phyloP scores from a whole-genome alignment of 2,113 vertebrate genomes.

The Murina feae region DNA sequence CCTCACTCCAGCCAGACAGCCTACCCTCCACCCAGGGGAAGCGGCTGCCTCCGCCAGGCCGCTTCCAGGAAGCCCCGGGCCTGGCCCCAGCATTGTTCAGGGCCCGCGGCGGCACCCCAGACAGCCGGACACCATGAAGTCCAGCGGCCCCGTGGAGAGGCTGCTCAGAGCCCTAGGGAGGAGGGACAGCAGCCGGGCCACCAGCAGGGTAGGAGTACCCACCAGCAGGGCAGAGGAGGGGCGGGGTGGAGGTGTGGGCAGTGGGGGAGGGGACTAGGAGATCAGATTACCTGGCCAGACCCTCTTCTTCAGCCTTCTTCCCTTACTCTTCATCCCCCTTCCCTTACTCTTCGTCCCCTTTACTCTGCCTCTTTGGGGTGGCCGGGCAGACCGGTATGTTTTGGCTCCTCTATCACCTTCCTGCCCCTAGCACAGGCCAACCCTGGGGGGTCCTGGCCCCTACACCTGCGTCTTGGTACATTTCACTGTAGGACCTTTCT shows the following conservation, averaged over 20 bases:
- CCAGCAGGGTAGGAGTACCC: conserved; percentile 72
- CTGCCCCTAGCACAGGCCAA: neutral
- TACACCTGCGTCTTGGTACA: neutral
- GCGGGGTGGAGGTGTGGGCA: conserved; percentile 6
- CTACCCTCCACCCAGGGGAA: conserved; percentile 72
- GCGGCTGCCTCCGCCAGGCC: conserved; percentile 53
- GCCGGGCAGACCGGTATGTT: neutral
- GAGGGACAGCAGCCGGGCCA: conserved; percentile 74
- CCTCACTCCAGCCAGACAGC: conserved; percentile 70
- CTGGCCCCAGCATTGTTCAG: conserved; percentile 71
- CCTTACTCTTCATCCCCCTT: neutral
- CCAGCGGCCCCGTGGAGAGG: conserved; percentile 74
- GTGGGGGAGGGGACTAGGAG: neutral
- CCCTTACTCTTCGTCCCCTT: neutral
- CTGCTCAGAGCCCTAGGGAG: conserved; percentile 72
- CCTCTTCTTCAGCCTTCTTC: neutral
- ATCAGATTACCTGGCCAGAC: neutral
- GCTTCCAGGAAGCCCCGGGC: conserved; percentile 70
- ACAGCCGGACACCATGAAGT: conserved; percentile 71
- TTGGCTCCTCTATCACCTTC: neutral
- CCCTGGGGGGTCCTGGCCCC: neutral
- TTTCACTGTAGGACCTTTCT: neutral
- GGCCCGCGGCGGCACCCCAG: conserved; percentile 10
- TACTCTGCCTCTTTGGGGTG: neutral
- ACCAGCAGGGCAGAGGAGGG: conserved; percentile 46